These are phyloP conservation scores for Helarctos malayanus DNA, from an alignment of 2,797 vertebrate genomes.

Conservation along the genomic window DNA sequence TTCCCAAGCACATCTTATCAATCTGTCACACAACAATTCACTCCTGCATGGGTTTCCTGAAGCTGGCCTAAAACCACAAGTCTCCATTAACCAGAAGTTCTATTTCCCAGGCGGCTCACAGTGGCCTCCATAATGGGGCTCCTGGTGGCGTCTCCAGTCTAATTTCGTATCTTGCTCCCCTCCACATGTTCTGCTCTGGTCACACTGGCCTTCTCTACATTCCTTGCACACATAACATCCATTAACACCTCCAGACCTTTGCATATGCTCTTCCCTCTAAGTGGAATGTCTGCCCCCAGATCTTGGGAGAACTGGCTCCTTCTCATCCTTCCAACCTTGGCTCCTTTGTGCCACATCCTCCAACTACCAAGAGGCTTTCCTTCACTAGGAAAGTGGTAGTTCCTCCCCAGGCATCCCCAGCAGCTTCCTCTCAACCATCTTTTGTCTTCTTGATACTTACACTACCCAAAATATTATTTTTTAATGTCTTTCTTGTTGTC, in stretches of 20 bases:
- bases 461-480: neutral
- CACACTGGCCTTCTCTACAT: neutral
- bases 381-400: neutral
- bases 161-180: rapidly evolving
- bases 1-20: neutral
- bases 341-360: neutral
- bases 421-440: neutral
- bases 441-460: neutral
- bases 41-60: neutral
- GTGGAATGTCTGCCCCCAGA: neutral
- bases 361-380: neutral
- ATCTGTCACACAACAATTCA: neutral
- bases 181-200: neutral
- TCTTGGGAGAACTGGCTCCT: neutral
- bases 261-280: neutral
- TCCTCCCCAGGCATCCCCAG: neutral
- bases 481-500: neutral
- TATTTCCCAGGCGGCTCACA: neutral
- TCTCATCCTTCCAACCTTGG: neutral
- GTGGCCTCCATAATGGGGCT: neutral
- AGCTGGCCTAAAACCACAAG: neutral
- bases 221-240: neutral
- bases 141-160: neutral
- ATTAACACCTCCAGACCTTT: neutral
- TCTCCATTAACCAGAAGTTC: neutral